These are phyloP conservation scores for Psittacus erithacus DNA, from an alignment of 2,113 vertebrate species.

Conservation along the genomic window DNA sequence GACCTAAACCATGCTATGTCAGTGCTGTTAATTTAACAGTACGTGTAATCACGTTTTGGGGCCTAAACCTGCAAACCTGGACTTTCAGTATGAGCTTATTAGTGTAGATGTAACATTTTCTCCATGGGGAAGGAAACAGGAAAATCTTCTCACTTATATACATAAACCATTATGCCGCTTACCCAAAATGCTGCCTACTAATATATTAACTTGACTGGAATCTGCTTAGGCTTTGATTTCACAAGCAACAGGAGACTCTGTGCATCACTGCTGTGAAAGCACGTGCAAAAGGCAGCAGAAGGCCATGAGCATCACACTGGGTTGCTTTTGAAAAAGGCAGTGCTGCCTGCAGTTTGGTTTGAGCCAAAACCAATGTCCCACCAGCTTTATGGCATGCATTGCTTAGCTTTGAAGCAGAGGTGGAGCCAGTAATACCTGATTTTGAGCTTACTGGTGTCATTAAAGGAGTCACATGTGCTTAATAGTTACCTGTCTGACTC, in stretches of 20 bases:
- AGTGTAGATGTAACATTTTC: background rate
- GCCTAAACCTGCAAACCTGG: background rate
- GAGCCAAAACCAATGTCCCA: background rate
- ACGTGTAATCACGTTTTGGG: background rate
- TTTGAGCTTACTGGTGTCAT: background rate
- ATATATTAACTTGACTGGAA: background rate
- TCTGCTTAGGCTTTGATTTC: constrained; percentile 32
- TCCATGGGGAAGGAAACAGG: constrained; percentile 6
- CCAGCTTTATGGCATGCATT: background rate
- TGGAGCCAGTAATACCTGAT: background rate
- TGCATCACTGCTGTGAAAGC: background rate
- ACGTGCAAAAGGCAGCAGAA: background rate
- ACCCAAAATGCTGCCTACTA: background rate
- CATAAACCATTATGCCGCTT: background rate
- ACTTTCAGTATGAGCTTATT: background rate
- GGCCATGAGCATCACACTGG: background rate
- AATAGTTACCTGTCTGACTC: background rate
- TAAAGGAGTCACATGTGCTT: background rate
- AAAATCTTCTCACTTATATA: constrained; percentile 24
- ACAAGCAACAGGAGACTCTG: background rate
- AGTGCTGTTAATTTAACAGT: background rate
- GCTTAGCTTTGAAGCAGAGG: background rate
- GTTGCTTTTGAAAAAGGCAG: background rate
- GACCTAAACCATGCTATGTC: background rate
- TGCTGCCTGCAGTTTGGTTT: background rate